Evolutionary conservation across 2,888 invertebrate species (phyloP), one percentile per base, ranked within the genome.

Genomic region (Parasteatoda lunata): DNA sequence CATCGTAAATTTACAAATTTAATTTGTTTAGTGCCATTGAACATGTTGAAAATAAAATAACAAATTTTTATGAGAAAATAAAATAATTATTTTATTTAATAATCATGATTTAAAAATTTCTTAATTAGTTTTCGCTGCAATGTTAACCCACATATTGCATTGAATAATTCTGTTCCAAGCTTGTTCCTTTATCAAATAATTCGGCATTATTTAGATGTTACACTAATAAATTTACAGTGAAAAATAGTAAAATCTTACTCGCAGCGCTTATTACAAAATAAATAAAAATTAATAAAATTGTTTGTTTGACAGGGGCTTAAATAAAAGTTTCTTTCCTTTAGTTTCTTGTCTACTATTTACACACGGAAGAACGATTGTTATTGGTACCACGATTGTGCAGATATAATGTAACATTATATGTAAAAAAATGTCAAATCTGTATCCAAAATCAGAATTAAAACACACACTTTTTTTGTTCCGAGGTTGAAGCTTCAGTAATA

Each of bases 341-440:
- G 52, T 64, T 65, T 66, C 65, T 65, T 68, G 54, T 85, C 80
- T 80, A 87, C 68, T 88, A 88, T 83, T 15, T 83, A 83, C 83
- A 83, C 78, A 88, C 88, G 88, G 88, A 88, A 88, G 88, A 88
- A 79, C 88, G 79, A 87, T 87, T 81, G 81, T 87, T 79, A 69
- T 69, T 82, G 76, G 75, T 88, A 81, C 78, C 82, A 83, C 88
- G 88, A 88, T 83, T 83, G 88, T 88, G 88, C 88, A 88, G 83
- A 86, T 65, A 81, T 72, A 79, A 75, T 71, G 72, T 70, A 79
- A 51, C 76, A 85, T 77, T 72, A 65, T 83, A 71, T 83, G 77
- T 77, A 70, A 65, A 83, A 83, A 77, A 83, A 45, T 49, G 68
- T 30, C 71, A 77, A 83, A 83, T 71, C 71, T 71, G 11, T 77